A percentile compares a stretch with the other conserved stretches of the same genome.
Conservation (phyloP, 2,888 invertebrate species). For the Cybosia mesomella region DNA sequence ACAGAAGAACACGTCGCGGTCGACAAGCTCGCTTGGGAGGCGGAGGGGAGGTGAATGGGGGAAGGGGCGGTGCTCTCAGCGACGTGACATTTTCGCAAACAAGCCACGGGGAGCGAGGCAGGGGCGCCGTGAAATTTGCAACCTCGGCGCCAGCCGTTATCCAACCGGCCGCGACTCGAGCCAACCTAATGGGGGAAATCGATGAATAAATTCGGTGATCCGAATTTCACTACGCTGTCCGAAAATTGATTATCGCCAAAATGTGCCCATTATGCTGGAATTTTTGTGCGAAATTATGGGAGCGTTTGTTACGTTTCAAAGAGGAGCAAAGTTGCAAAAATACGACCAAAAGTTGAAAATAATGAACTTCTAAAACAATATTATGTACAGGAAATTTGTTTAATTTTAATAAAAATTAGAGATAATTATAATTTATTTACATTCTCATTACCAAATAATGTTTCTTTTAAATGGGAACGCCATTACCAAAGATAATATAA, state of each 20-base stretch:
- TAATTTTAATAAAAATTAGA: background rate
- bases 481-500: background rate
- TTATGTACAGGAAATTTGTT: too few relatives aligned
- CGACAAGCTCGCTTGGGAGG: constrained; percentile 49
- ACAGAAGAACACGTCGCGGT: constrained; percentile 66
- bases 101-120: constrained; percentile 66
- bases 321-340: constrained; percentile 10
- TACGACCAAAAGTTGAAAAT: background rate
- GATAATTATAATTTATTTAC: background rate
- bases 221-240: constrained; percentile 45
- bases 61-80: constrained; percentile 56
- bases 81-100: constrained; percentile 82
- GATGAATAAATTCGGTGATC: constrained; percentile 69
- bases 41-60: constrained; percentile 36
- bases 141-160: constrained; percentile 66
- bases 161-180: constrained; percentile 57
- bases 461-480: background rate
- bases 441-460: background rate
- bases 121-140: constrained; percentile 69
- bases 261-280: constrained; percentile 33
- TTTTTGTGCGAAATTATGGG: constrained; percentile 16
- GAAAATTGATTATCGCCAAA: constrained; percentile 56
- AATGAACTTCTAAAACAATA: background rate
- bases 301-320: constrained; percentile 10
- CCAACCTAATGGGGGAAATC: constrained; percentile 66